Evolutionary conservation across 2,113 vertebrate species (phyloP), one percentile per base, ranked within the genome.

Genomic region (Phoxinus phoxinus): DNA sequence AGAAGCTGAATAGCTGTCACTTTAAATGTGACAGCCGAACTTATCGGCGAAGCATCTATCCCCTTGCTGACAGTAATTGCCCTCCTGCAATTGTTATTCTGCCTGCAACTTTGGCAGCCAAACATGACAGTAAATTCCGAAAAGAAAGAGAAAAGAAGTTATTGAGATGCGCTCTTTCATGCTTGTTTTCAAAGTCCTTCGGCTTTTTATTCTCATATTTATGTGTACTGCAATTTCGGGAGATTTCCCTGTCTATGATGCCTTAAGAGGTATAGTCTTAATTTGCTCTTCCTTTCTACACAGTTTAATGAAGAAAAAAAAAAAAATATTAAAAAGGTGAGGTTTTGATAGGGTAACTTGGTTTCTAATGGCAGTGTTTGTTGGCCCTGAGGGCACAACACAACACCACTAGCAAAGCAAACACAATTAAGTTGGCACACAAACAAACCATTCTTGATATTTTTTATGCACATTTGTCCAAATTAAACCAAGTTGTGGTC

Each of bases 1-100:
- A 81, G 51, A 84, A 81, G 73, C 37, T 82, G 82, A 86, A 88
- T 69, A 9, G 25, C 82, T 74, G 63, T 65, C 59, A 80, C 77
- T 84, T 87, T 86, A 85, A 85, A 76, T 53, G 21, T 75, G 56
- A 80, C 77, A 86, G 71, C 27, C 21, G 59, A 86, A 87, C 44
- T 75, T 76, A 84, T 83, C 67, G 32, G 56, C 1, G 10, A 79
- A 69, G 76, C 80, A 15, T 83, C 81, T 77, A 78, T 75, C 25
- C 56, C 37, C 46, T 86, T n/a, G 2, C 58, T 86, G 81, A 76
- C 82, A 88, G 65, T 82, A 86, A 84, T 87, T 27, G 44, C 81
- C 25, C 72, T 85, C 75, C 63, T 85, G 67, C 73, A 7, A 67
- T 61, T 86, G 46, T 80, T 59, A 76, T 84, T 84, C 59, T 46